A percentile compares a stretch with the other conserved stretches of the same genome.
phyloP scores from a whole-genome alignment of 2,797 vertebrate species.

The Myiothlypis chrysogaster region DNA sequence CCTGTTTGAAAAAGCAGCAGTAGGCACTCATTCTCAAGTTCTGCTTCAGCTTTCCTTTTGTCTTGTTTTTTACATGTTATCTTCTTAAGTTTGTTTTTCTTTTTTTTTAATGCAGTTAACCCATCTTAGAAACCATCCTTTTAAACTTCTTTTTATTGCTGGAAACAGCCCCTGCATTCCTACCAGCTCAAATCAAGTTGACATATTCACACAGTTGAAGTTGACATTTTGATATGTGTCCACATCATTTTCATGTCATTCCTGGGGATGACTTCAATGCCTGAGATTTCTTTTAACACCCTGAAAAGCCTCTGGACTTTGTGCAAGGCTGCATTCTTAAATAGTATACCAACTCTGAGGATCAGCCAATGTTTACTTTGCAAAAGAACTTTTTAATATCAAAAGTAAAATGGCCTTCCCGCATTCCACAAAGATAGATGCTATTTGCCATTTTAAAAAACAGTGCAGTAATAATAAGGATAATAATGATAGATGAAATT shows the following conservation, averaged over 20 bases:
- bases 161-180: neutral
- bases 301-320: constrained; percentile 52
- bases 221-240: neutral
- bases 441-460: constrained; percentile 17
- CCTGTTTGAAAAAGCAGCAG: neutral
- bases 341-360: constrained; percentile 35
- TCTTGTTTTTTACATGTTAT: neutral
- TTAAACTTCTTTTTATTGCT: neutral
- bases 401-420: constrained; percentile 65
- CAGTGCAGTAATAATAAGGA: neutral
- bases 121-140: neutral
- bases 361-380: constrained; percentile 61
- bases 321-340: constrained; percentile 46
- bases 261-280: constrained; percentile 22
- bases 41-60: neutral
- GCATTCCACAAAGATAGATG: constrained; percentile 65
- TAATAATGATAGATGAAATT: neutral
- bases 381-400: constrained; percentile 63
- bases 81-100: neutral
- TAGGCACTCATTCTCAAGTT: neutral
- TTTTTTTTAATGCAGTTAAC: neutral
- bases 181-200: neutral
- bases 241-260: constrained; percentile 40
- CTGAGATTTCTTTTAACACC: constrained; percentile 57
- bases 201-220: neutral